Percentiles rank a stretch among this genome's conserved stretches.
These are phyloP conservation scores for Eospalax fontanierii DNA, from an alignment of 2,797 vertebrate genomes.

Conservation along the genomic window DNA sequence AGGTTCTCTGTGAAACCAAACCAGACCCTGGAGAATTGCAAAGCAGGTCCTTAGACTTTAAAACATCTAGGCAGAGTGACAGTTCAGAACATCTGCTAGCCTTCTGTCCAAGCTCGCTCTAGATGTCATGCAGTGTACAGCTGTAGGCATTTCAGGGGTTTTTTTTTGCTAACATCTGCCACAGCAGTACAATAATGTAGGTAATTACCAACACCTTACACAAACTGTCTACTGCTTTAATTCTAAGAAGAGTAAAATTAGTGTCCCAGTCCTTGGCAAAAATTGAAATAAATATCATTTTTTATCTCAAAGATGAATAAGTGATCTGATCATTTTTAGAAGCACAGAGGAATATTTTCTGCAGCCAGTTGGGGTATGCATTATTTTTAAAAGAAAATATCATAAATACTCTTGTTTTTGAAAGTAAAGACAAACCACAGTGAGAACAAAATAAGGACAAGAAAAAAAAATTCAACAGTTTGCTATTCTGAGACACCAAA, in stretches of 20 bases:
- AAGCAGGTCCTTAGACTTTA: conserved; percentile 90
- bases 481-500: conserved; percentile 19
- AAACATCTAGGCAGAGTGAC: conserved; percentile 92
- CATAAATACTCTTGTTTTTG: conserved; percentile 81
- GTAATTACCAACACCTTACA: conserved; percentile 93
- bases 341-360: conserved; percentile 83
- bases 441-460: conserved; percentile 85
- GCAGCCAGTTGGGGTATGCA: conserved; percentile 82
- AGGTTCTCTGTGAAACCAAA: conserved; percentile 90
- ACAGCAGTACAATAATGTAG: conserved; percentile 92
- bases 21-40: conserved; percentile 88
- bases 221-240: conserved; percentile 91
- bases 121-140: conserved; percentile 92
- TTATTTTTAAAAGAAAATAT: conserved; percentile 86
- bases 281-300: conserved; percentile 82
- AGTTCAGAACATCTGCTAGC: conserved; percentile 95
- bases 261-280: conserved; percentile 85
- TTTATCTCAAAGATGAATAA: conserved; percentile 85
- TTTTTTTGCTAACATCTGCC: conserved; percentile 96
- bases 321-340: conserved; percentile 82
- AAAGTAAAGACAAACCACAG: conserved; percentile 83
- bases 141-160: conserved; percentile 95
- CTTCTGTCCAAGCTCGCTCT: conserved; percentile 90
- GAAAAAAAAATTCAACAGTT: conserved; percentile 79
- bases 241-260: conserved; percentile 92